phyloP scores from a whole-genome alignment of 2,888 invertebrate species.

The Shargacucullia verbasci region DNA sequence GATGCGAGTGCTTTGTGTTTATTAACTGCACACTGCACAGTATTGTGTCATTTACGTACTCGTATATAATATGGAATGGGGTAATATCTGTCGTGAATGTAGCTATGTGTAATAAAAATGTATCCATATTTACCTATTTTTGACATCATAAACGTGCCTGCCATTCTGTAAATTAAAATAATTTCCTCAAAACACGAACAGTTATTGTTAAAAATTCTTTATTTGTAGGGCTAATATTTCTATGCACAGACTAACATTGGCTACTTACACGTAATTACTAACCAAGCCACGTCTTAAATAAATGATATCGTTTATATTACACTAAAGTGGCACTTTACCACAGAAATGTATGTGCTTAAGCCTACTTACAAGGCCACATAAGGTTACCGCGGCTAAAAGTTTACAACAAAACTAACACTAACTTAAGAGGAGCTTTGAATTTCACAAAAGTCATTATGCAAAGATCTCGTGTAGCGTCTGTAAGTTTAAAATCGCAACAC shows the following conservation, averaged over 20 bases:
- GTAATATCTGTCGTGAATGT: too few species aligned
- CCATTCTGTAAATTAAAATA: too few species aligned
- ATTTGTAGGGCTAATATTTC: constrained; percentile 17
- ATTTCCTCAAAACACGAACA: too few species aligned
- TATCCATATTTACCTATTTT: too few species aligned
- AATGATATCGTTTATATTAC: constrained; percentile 42
- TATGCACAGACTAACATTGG: constrained; percentile 26
- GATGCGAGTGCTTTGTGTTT: constrained; percentile 8
- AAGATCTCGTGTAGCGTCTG: constrained; percentile 55
- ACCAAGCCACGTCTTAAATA: constrained; percentile 44
- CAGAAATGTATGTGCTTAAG: constrained; percentile 42
- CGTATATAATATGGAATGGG: background rate
- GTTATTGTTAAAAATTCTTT: constrained; percentile 3
- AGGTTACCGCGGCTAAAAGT: constrained; percentile 33
- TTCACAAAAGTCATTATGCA: constrained; percentile 63
- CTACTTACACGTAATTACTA: constrained; percentile 38
- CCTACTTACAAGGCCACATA: constrained; percentile 32
- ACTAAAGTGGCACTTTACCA: constrained; percentile 35
- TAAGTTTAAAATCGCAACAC: constrained; percentile 61
- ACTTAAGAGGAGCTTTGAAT: constrained; percentile 49
- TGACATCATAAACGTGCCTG: too few species aligned
- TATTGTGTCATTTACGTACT: constrained; percentile 5
- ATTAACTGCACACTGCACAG: constrained; percentile 1
- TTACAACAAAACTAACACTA: constrained; percentile 39
- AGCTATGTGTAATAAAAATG: too few species aligned